A percentile compares a stretch with the other conserved stretches of the same genome.
phyloP scores from a whole-genome alignment of 2,888 invertebrate species.

The Ormia ochracea region DNA sequence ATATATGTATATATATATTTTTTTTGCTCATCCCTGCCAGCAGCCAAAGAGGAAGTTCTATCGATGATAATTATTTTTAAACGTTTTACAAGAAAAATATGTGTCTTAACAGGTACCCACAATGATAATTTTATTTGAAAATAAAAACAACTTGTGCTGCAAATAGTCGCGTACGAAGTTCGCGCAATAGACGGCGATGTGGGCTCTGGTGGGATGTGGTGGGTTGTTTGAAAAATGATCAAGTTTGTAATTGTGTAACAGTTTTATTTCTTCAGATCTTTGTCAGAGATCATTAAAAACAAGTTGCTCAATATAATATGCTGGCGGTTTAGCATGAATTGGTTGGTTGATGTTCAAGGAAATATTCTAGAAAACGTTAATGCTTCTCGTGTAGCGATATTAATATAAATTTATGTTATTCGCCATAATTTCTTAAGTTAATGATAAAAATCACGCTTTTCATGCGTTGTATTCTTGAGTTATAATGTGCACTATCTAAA shows the following conservation, averaged over 20 bases:
- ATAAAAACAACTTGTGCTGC: neutral
- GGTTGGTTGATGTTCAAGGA: neutral
- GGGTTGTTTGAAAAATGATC: conserved; percentile 28
- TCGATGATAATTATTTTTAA: conserved; percentile 32
- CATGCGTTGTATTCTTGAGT: neutral
- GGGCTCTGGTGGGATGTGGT: too few relatives aligned
- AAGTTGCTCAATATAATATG: conserved; percentile 13
- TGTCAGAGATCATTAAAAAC: conserved; percentile 1
- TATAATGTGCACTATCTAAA: neutral
- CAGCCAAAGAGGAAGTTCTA: conserved; percentile 9
- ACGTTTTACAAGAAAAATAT: conserved; percentile 8
- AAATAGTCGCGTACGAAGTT: neutral
- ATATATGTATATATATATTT: too few relatives aligned
- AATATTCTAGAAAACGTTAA: conserved; percentile 1
- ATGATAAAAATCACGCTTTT: conserved; percentile 22
- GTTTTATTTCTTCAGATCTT: conserved; percentile 12
- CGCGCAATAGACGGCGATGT: neutral
- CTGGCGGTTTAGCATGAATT: neutral
- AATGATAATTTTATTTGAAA: conserved; percentile 1
- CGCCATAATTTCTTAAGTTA: conserved; percentile 22
- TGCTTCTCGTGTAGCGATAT: neutral
- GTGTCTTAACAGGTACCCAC: conserved; percentile 7
- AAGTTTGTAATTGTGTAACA: conserved; percentile 28
- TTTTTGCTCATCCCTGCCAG: neutral
- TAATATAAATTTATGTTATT: conserved; percentile 34